Base-by-base conservation (phyloP, 2,888 invertebrate species). In the Drosophila flavopinicola region DNA sequence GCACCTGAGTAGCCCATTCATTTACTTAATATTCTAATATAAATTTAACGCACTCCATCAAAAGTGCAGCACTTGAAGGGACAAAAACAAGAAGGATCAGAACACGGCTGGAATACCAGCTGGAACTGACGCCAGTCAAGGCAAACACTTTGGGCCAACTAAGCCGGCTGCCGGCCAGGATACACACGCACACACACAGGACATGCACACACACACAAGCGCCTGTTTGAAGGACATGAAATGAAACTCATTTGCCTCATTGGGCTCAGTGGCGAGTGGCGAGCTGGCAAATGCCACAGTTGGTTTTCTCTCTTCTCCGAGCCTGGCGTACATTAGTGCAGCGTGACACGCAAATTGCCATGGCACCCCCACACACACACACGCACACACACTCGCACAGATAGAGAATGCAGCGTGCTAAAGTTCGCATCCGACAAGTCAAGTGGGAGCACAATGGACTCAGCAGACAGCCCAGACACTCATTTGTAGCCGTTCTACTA, bases 311-410 rank as follows among this genome's bases (percentile, higher is more conserved):
- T n/a, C n/a, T n/a, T n/a, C n/a, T n/a, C 67, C 60, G 49, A 58
- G 38, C 60, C 48, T 51, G 56, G 30, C 38, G n/a, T 59, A 1
- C 72, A 70, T 47, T 73, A 65, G 53, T 67, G 69, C 67, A 75
- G 65, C 84, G 63, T 79, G 83, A 85, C 79, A 79, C 68, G 86
- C 78, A 85, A 83, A 85, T 85, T 83, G 65, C 76, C 72, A 59
- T 67, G 61, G 64, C 58, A 70, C 51, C 60, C 47, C 41, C 51
- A 53, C 49, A 39, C 35, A 29, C 20, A 39, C 25, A 30, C 10
- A 58, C 56, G 67, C 54, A 64, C 49, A 27, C 44, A 13, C 15
- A 15, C 7, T 47, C 23, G 32, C 29, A 45, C 13, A 30, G 11
- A 32, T 20, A 57, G 57, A 54, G 49, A 61, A 51, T 57, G 67